These are phyloP conservation scores for Hyposoter didymator DNA, from an alignment of 2,888 invertebrate species.

Conservation along the genomic window DNA sequence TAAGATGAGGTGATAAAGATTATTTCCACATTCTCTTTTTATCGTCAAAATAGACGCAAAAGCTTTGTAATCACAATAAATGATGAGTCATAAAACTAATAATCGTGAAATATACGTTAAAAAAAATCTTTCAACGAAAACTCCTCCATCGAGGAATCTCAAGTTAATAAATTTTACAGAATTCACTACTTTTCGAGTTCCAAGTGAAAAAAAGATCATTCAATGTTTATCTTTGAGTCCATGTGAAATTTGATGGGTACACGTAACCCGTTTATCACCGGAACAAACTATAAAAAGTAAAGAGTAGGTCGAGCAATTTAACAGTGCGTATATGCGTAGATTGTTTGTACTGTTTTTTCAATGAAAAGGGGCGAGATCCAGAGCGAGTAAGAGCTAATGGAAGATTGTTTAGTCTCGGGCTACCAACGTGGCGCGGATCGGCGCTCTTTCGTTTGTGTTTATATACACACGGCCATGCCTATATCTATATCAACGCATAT, in stretches of 20 bases:
- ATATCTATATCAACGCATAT: background rate
- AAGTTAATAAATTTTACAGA: background rate
- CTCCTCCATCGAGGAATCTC: background rate
- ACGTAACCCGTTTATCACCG: conserved; percentile 14
- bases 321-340: conserved; percentile 38
- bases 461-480: background rate
- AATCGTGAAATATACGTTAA: background rate
- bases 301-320: conserved; percentile 49
- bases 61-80: background rate
- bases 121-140: background rate
- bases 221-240: background rate
- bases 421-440: conserved; percentile 14
- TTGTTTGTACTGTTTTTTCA: conserved; percentile 38
- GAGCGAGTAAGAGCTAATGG: conserved; percentile 46
- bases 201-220: background rate
- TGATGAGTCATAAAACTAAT: background rate
- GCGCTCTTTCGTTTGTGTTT: background rate
- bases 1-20: background rate
- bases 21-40: background rate
- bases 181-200: background rate
- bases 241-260: background rate
- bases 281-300: conserved; percentile 39
- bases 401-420: conserved; percentile 59
- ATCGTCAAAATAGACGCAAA: background rate
- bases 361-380: conserved; percentile 22